Conservation (phyloP, 2,888 invertebrate species). For the Phyllotreta striolata region DNA sequence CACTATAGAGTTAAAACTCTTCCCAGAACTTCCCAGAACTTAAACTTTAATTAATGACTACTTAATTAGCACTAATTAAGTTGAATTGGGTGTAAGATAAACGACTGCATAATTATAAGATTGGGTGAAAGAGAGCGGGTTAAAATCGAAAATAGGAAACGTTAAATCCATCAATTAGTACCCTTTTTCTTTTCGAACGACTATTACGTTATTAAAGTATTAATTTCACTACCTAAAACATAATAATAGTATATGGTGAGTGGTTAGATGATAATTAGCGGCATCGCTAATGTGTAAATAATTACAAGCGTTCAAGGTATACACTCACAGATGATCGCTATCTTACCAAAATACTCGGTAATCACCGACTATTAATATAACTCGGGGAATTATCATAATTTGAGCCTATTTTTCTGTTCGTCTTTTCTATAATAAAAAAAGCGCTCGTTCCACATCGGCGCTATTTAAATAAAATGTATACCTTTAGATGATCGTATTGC, state of each 20-base stretch:
- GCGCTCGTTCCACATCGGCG: conserved; percentile 35
- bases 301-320: conserved; percentile 59
- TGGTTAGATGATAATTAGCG: conserved; percentile 59
- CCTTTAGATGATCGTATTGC: conserved; percentile 53
- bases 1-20: too few species aligned
- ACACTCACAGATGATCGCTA: conserved; percentile 57
- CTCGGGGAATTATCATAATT: conserved; percentile 54
- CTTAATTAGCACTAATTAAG: neutral
- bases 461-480: conserved; percentile 53
- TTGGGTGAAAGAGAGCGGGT: neutral
- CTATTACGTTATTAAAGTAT: conserved; percentile 59
- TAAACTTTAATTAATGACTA: too few species aligned
- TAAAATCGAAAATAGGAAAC: conserved; percentile 17
- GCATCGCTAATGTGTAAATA: conserved; percentile 62
- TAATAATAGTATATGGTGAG: conserved; percentile 59
- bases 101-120: neutral
- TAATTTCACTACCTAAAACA: conserved; percentile 59
- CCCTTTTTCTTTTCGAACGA: conserved; percentile 46
- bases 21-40: too few species aligned
- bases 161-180: conserved; percentile 42
- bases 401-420: conserved; percentile 34
- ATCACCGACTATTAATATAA: conserved; percentile 52
- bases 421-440: conserved; percentile 36
- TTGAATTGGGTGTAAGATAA: neutral
- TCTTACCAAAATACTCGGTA: conserved; percentile 53